Conservation (phyloP, 2,113 vertebrate genomes). For the Tetrao urogallus region DNA sequence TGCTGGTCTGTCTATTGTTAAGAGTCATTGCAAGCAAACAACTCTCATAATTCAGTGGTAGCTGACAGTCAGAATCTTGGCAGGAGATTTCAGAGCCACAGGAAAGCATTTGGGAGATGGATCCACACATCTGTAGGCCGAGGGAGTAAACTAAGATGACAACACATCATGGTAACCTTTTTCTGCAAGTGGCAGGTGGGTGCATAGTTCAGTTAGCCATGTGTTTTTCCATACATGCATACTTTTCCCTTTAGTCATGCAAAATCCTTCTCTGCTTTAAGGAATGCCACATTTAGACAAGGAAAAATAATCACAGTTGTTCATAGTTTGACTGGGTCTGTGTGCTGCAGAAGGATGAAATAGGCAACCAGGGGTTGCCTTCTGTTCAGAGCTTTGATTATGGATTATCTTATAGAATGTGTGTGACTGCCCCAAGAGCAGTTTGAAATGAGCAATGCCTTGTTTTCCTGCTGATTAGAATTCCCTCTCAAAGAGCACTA, state of each 20-base stretch:
- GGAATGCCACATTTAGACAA: background rate
- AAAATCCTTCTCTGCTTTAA: background rate
- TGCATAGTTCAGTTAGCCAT: background rate
- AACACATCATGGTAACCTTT: background rate
- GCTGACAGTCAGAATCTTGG: background rate
- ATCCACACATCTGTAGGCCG: rapidly evolving
- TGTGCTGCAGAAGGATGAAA: background rate
- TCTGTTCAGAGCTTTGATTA: background rate
- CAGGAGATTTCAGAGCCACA: background rate
- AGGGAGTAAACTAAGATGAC: background rate
- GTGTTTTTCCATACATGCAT: background rate
- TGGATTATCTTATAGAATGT: background rate
- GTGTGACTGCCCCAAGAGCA: background rate
- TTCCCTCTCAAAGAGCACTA: background rate
- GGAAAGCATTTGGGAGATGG: background rate
- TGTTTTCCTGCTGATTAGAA: background rate
- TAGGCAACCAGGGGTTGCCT: background rate
- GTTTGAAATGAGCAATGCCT: background rate
- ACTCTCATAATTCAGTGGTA: background rate
- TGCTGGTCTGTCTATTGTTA: background rate
- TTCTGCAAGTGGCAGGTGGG: background rate
- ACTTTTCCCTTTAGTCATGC: background rate
- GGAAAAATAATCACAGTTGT: background rate
- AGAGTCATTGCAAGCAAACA: background rate
- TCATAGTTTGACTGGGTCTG: background rate